These are phyloP conservation scores for Melanargia galathea DNA, from an alignment of 2,888 invertebrate species.

Conservation along the genomic window DNA sequence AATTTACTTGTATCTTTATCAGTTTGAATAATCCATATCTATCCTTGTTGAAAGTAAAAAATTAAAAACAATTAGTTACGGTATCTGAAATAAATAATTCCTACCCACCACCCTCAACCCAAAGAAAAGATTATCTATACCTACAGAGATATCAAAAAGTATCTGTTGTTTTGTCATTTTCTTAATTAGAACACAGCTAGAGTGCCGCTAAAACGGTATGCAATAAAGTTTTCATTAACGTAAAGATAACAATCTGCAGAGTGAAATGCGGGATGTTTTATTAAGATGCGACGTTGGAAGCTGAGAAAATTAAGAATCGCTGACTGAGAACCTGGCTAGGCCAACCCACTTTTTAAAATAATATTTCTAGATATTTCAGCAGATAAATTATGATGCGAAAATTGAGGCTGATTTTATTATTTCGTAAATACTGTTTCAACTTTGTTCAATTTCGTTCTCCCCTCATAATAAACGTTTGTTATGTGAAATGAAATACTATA, in stretches of 20 bases:
- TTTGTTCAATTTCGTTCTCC: too few relatives aligned
- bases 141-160: background rate
- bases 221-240: constrained; percentile 11
- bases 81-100: too few relatives aligned
- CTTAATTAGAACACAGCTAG: constrained; percentile 4
- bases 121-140: background rate
- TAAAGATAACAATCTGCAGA: constrained; percentile 13
- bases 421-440: too few relatives aligned
- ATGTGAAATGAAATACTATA: background rate
- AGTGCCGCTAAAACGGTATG: background rate
- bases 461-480: too few relatives aligned
- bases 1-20: background rate
- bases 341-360: background rate
- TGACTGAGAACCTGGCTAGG: background rate
- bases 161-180: background rate
- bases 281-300: constrained; percentile 14
- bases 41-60: background rate
- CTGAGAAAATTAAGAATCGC: constrained; percentile 3
- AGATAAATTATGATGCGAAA: background rate
- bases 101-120: too few relatives aligned
- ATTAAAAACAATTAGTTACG: too few relatives aligned
- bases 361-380: background rate
- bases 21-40: constrained; percentile 4
- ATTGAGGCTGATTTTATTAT: background rate
- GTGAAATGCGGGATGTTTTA: constrained; percentile 11